Percentiles rank a stretch among this genome's conserved stretches.
phyloP scores from a whole-genome alignment of 2,797 vertebrate genomes.

The Tiaroga cobitis region DNA sequence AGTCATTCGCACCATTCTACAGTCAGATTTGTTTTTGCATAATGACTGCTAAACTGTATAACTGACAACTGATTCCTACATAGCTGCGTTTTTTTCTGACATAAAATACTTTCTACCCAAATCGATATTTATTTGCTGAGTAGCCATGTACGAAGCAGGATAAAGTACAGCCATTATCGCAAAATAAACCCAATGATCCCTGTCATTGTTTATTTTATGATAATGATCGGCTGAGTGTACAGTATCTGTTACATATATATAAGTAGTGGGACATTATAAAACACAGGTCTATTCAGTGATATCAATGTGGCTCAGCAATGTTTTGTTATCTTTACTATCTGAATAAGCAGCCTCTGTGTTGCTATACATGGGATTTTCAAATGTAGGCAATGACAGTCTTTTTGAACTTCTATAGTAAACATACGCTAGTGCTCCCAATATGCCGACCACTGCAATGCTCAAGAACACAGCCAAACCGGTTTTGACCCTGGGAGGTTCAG shows the following conservation, averaged over 20 bases:
- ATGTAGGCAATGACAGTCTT: conserved; percentile 1
- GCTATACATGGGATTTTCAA: conserved; percentile 52
- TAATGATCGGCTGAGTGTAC: background rate
- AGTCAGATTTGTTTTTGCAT: background rate
- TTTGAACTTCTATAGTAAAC: conserved; percentile 38
- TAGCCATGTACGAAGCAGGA: background rate
- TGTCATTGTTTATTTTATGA: background rate
- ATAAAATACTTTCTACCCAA: background rate
- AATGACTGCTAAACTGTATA: background rate
- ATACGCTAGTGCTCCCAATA: conserved; percentile 47
- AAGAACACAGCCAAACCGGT: conserved; percentile 42
- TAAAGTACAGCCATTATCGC: background rate
- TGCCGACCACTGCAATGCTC: conserved; percentile 26
- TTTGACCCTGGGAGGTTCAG: background rate
- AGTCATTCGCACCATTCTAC: background rate
- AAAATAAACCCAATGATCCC: background rate
- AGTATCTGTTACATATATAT: background rate
- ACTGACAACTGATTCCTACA: background rate
- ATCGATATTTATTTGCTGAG: background rate
- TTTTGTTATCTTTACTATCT: conserved; percentile 44
- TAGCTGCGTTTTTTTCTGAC: background rate
- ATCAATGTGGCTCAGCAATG: conserved; percentile 47
- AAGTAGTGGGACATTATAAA: background rate
- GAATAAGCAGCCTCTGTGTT: background rate
- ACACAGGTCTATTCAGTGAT: background rate